phyloP scores from a whole-genome alignment of 1,140 invertebrate species.

The Cotesia typhae region DNA sequence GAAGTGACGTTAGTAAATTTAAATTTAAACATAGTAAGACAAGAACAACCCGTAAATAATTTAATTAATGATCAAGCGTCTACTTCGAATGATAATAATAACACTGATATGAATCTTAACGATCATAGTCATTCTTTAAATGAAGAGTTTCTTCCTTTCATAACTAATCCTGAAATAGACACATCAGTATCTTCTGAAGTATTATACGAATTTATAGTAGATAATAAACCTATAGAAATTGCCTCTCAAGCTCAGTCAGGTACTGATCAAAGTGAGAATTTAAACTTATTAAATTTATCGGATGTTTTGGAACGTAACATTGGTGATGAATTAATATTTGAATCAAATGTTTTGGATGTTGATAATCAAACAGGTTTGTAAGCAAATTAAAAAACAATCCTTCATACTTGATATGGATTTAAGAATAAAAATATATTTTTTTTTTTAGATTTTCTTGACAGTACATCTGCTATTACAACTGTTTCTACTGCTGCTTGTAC shows the following conservation, averaged over 20 bases:
- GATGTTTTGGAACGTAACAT: conserved; percentile 13
- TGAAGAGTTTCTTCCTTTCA: not conserved
- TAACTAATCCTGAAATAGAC: not conserved
- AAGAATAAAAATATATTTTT: conserved; percentile 14
- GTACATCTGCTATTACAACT: conserved; percentile 4
- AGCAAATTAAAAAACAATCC: conserved; percentile 17
- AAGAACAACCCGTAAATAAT: conserved; percentile 11
- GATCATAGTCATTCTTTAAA: conserved; percentile 15
- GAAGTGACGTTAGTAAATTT: conserved; percentile 20
- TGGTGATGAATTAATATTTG: conserved; percentile 22
- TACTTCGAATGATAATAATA: conserved; percentile 13
- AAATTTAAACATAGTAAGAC: conserved; percentile 1
- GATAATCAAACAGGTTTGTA: conserved; percentile 22
- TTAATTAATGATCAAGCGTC: conserved; percentile 18
- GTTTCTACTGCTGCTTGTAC: conserved; percentile 6
- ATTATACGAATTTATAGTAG: conserved; percentile 17
- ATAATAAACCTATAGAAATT: conserved; percentile 19
- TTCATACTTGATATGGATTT: conserved; percentile 22
- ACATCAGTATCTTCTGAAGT: conserved; percentile 12
- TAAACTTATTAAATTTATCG: conserved; percentile 18
- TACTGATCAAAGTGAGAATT: conserved; percentile 24
- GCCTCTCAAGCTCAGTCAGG: conserved; percentile 22
- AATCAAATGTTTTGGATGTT: conserved; percentile 21
- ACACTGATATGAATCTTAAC: conserved; percentile 2
- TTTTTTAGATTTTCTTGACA: conserved; percentile 18